Conservation (phyloP, 2,888 invertebrate genomes). For the Eupithecia centaureata region DNA sequence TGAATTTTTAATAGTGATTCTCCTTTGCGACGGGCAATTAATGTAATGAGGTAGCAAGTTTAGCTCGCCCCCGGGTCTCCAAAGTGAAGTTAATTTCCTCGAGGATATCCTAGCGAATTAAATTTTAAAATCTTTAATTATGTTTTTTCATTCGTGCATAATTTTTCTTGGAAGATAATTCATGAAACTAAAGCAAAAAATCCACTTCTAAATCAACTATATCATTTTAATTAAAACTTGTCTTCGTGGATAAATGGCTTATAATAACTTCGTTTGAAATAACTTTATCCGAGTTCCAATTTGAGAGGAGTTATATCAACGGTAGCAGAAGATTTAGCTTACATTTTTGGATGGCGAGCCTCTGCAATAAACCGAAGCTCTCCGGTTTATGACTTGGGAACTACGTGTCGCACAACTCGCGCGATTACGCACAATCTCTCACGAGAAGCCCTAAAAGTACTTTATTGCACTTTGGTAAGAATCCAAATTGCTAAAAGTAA, state of each 20-base stretch:
- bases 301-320: conserved; percentile 38
- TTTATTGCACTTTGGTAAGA: conserved; percentile 21
- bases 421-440: conserved; percentile 39
- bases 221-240: conserved; percentile 27
- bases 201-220: conserved; percentile 16
- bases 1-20: conserved; percentile 80
- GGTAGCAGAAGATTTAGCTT: conserved; percentile 35
- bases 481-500: conserved; percentile 6
- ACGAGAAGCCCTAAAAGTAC: conserved; percentile 32
- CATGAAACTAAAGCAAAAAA: conserved; percentile 9
- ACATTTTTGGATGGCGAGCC: conserved; percentile 39
- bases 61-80: conserved; percentile 53
- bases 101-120: conserved; percentile 51
- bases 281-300: conserved; percentile 30
- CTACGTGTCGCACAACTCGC: conserved; percentile 44
- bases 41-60: conserved; percentile 74
- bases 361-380: conserved; percentile 38
- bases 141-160: conserved; percentile 8
- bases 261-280: conserved; percentile 30
- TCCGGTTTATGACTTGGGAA: conserved; percentile 44
- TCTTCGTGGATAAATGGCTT: conserved; percentile 22
- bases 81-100: conserved; percentile 59
- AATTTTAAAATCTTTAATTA: conserved; percentile 28
- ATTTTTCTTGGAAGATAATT: conserved; percentile 7
- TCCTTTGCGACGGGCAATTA: conserved; percentile 72